Evolutionary conservation across 2,797 vertebrate genomes (phyloP), one percentile per base, ranked within the genome.

Genomic region (Sebastes itinus): DNA sequence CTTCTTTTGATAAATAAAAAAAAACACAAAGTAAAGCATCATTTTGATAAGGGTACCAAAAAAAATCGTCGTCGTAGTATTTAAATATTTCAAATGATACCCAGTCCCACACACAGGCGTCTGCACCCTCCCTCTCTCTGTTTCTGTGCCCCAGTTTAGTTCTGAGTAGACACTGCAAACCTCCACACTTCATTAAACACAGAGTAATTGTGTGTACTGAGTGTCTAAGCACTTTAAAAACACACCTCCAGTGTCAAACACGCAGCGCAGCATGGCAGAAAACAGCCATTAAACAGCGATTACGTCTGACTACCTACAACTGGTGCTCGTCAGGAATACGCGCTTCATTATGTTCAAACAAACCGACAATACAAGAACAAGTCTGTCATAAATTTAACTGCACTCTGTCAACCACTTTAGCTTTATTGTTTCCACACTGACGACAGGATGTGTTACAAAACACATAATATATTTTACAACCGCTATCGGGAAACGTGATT

Each of bases 211-310:
- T 87, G 81, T 87, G 82, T 71, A 72, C 77, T 61, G 82, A 84
- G 71, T 83, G 83, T 89, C 83, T 85, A 25, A 79, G 80, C 85
- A 69, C 87, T 84, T 89, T 75, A 88, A 89, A 90, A 90, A 85
- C 87, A 87, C 86, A 87, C 89, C 78, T 85, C 77, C 59, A 20
- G 72, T 83, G 82, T 87, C 90, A 87, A 88, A 90, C 83, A 79
- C 69, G 33, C 80, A 83, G 84, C 72, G 20, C 78, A 80, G 85
- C 78, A 7, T 42, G 77, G 82, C 76, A 88, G 79, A 80, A 88
- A 82, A 84, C 82, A 92, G 59, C 78, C 77, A 89, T 92, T 87
- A 89, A 86, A 88, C 82, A 87, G 84, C 82, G 59, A 89, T 91
- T 90, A 91, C 80, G 73, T 88, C 72, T 49, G 78, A 80, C 72